Evolutionary conservation across 2,113 vertebrate genomes (phyloP), one percentile per base, ranked within the genome.

Genomic region (Rhea pennata): DNA sequence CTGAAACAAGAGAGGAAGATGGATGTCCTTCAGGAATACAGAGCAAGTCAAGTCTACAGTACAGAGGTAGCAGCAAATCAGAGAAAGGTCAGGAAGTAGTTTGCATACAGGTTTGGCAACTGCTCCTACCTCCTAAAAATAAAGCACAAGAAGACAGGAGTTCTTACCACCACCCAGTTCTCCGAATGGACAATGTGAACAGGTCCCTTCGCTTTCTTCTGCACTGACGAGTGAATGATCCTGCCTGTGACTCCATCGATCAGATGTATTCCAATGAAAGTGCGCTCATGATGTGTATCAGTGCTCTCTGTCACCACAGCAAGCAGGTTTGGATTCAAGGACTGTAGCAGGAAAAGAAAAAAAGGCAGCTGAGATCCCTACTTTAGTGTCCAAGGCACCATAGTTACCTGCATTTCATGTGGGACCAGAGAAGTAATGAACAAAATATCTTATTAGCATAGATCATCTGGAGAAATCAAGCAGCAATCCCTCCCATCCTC

Each of bases 131-230:
- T 66, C 76, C 56, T 14, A 40, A 27, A 48, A 0, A 0, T 48
- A 6, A 76, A 70, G 5, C 33, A 15, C 2, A 0, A 42, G 24
- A 3, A 3, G 8, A 4, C 11, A 48, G 67, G 24, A n/a, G 33
- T 65, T 59, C 99, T 99, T 96, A 99, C 99, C 99, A 99, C 99
- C 92, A 99, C 98, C 99, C 99, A 99, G 98, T 99, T 99, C 97
- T 99, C 99, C 0, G 99, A 99, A 81, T 99, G 99, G 46, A 99
- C 99, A 5, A 99, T 98, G 83, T 99, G 99, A 81, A 99, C 99
- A 0, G 99, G 99, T 8, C 99, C 99, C 94, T 95, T 98, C 33
- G 99, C 98, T 96, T 99, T 99, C 84, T 98, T 98, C 98, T 99
- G 99, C 74, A 99, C 98, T 0, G 99, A 99, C 8, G 99, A 99